Evolutionary conservation across 1,140 invertebrate genomes (phyloP).

Genomic region (Saxidomus purpurata): DNA sequence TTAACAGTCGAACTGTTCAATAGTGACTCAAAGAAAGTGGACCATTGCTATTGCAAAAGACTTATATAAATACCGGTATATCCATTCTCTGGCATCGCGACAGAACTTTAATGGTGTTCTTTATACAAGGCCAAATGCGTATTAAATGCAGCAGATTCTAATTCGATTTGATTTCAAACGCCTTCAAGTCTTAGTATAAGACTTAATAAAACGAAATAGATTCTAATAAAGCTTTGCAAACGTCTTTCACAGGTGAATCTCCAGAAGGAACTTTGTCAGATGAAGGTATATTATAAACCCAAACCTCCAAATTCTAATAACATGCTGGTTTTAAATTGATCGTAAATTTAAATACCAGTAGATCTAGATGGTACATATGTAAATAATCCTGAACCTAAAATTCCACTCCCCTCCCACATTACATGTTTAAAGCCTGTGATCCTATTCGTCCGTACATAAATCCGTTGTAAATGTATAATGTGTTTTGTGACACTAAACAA

Average conservation of each 20-base stretch:
- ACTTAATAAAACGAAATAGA: neutral
- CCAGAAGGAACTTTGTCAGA: neutral
- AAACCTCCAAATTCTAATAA: neutral
- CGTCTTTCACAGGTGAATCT: conserved; percentile 7
- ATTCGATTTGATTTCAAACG: neutral
- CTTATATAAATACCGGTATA: too few relatives aligned
- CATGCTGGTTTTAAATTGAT: neutral
- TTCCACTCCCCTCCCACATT: too few relatives aligned
- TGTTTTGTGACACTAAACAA: too few relatives aligned
- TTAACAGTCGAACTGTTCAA: too few relatives aligned
- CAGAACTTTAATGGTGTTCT: neutral
- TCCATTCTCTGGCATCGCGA: neutral
- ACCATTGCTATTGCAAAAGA: too few relatives aligned
- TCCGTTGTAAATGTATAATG: too few relatives aligned
- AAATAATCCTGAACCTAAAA: too few relatives aligned
- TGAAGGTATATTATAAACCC: conserved; percentile 1
- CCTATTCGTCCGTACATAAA: too few relatives aligned
- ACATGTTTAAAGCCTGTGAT: too few relatives aligned
- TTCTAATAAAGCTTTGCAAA: neutral
- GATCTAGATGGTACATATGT: too few relatives aligned
- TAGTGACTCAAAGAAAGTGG: too few relatives aligned
- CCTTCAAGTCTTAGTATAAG: neutral
- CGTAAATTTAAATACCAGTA: too few relatives aligned
- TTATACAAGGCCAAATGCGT: neutral
- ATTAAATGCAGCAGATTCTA: neutral